Base-by-base conservation (phyloP, 2,113 vertebrate species). In the Gracilinanus agilis region DNA sequence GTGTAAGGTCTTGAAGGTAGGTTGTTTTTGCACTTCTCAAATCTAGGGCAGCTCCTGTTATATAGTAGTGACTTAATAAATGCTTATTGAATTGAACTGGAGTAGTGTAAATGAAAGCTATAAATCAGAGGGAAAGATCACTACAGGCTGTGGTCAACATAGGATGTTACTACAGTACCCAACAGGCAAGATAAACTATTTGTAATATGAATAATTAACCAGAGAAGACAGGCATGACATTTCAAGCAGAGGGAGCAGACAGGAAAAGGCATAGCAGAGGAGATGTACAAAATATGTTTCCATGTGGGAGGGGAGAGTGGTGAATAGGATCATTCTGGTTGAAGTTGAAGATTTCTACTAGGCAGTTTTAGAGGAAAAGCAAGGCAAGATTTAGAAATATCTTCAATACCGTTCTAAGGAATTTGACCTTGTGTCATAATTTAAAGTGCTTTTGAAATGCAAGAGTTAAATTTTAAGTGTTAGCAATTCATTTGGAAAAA, bases 401-500 rank as follows among this genome's bases (percentile, higher is more conserved):
- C 0, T 0, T 2, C 93, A 97, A 89, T 95, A 23, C 29, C 53
- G 6, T 91, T 34, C 54, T 11, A 88, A 5, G 2, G 24, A 92
- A 90, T 94, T 96, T 95, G 96, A 88, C 40, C n/a, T 67, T 97
- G n/a, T 55, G 75, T 91, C 67, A 67, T 93, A 88, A 91, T 67
- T 16, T 67, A 67, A 24, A 0, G 89, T 89, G 54, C 0, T 91
- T 95, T 93, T 94, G 25, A 95, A 55, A 21, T 11, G 1, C 90
- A 95, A 93, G 53, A 4, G 54, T 54, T 44, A 53, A 96, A 40
- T 90, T 9, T 44, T 93, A 90, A 92, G 34, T 91, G 44, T 83
- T 94, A 92, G 13, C 34, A 1, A 4, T 92, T 58, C 55, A n/a
- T 96, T 95, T 94, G 49, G 90, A 67, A 34, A 91, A 95, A 93